These are phyloP conservation scores for Ectobius pallidus DNA, from an alignment of 2,888 invertebrate genomes.

Conservation along the genomic window DNA sequence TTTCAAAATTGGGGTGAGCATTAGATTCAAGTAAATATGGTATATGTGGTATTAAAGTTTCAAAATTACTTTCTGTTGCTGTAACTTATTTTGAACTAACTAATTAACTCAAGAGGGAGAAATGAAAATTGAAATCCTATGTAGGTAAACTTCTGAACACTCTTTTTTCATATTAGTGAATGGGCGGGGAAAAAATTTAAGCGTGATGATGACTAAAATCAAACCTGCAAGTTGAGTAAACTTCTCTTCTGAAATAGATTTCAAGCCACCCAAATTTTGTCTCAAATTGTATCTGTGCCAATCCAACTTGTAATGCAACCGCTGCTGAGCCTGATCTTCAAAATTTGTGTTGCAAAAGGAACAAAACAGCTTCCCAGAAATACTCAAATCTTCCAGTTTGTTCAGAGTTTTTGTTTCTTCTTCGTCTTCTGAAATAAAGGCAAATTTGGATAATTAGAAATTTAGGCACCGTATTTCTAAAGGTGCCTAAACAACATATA, in stretches of 20 bases:
- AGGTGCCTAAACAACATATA: not conserved
- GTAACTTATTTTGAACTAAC: too few relatives aligned
- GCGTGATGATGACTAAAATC: too few relatives aligned
- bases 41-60: too few relatives aligned
- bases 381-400: slow-evolving; percentile 52
- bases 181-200: too few relatives aligned
- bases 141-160: too few relatives aligned
- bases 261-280: slow-evolving; percentile 66
- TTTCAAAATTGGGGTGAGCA: too few relatives aligned
- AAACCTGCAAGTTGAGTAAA: slow-evolving; percentile 60
- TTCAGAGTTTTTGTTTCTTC: not conserved
- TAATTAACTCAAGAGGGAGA: too few relatives aligned
- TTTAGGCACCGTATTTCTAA: not conserved
- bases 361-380: slow-evolving; percentile 58
- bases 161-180: too few relatives aligned
- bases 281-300: slow-evolving; percentile 87
- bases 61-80: too few relatives aligned
- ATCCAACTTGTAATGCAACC: slow-evolving; percentile 79
- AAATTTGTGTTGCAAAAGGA: slow-evolving; percentile 63
- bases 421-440: slow-evolving; percentile 25
- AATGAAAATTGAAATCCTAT: too few relatives aligned
- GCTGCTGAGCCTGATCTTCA: slow-evolving; percentile 65
- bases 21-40: too few relatives aligned
- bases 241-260: slow-evolving; percentile 61
- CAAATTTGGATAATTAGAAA: not conserved